Evolutionary conservation across 53 echinoderm and acorn worm genomes (phyloP), one percentile per base, ranked within the genome.

Genomic region (Paracentrotus lividus): DNA sequence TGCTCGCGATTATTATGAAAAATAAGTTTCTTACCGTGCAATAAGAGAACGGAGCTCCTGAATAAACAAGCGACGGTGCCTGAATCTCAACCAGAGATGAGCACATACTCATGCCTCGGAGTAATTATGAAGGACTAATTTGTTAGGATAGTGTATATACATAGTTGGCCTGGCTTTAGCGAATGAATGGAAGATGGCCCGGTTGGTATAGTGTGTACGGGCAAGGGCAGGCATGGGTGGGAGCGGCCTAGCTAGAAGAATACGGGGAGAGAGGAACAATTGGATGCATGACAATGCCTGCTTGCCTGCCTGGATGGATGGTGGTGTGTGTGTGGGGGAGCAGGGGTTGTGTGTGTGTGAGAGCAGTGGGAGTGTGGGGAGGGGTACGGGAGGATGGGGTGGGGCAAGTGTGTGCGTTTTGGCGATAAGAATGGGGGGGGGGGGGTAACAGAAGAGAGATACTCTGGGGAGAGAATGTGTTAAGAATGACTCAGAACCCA

Each of bases 91-190:
- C 10, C 0, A 45, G 36, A 23, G 43, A 2, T 5, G 88, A 59
- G 47, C 49, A 18, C 90, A 75, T 90, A 36, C 52, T 52, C 32
- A 34, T 27, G 90, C 69, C 90, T 49, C 1, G 49, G 29, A 69
- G 90, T 90, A 68, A 90, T 90, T 90, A 90, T 72, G 90, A 90
- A 47, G 49, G 75, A 75, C 43, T 90, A 90, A 90, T 90, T 90
- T 90, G 90, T 90, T 90, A 72, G 90, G 69, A 90, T 47, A 72
- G 69, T 90, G 72, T 56, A 90, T 90, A 88, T 88, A 90, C 75
- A 90, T 75, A 90, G n/a, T n/a, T n/a, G n/a, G 33, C 56, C 88
- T 51, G 29, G 72, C 72, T 15, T 38, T 40, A 15, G 20, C 27
- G 38, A 16, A 72, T 44, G 44, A 47, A 81, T 81, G 72, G 15